Conservation (phyloP, 2,888 invertebrate species). For the Choreutis nemorana region DNA sequence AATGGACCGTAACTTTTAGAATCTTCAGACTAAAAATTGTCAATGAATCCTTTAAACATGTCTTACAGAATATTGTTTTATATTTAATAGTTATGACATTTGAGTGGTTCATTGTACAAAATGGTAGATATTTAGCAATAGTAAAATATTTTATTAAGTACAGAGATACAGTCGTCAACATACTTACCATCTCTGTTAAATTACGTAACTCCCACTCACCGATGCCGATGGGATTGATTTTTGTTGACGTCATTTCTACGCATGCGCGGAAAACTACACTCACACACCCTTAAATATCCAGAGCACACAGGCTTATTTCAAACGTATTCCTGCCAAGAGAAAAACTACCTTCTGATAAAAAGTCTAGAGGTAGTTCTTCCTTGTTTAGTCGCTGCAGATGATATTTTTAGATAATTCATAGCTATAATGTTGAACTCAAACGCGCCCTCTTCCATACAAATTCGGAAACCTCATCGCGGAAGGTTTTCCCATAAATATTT, state of each 20-base stretch:
- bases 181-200: slow-evolving; percentile 33
- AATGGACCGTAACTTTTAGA: not conserved
- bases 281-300: slow-evolving; percentile 26
- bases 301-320: slow-evolving; percentile 29
- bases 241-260: slow-evolving; percentile 42
- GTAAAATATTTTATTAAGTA: slow-evolving; percentile 9
- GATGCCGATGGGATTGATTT: slow-evolving; percentile 51
- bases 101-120: too few species aligned
- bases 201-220: slow-evolving; percentile 61
- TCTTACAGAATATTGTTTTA: not conserved
- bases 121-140: not conserved
- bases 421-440: slow-evolving; percentile 39
- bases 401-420: slow-evolving; percentile 60
- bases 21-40: not conserved
- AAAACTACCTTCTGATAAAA: too few species aligned
- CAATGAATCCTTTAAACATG: not conserved
- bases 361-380: too few species aligned
- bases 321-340: too few species aligned
- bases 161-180: slow-evolving; percentile 29
- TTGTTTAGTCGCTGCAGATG: too few species aligned
- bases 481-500: slow-evolving; percentile 52
- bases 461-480: slow-evolving; percentile 47
- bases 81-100: too few species aligned
- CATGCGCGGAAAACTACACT: slow-evolving; percentile 42
- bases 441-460: slow-evolving; percentile 62